Percentiles rank a stretch among this genome's conserved stretches.
Conservation (phyloP, 2,888 invertebrate species). For the Bursaphelenchus okinawaensis region DNA sequence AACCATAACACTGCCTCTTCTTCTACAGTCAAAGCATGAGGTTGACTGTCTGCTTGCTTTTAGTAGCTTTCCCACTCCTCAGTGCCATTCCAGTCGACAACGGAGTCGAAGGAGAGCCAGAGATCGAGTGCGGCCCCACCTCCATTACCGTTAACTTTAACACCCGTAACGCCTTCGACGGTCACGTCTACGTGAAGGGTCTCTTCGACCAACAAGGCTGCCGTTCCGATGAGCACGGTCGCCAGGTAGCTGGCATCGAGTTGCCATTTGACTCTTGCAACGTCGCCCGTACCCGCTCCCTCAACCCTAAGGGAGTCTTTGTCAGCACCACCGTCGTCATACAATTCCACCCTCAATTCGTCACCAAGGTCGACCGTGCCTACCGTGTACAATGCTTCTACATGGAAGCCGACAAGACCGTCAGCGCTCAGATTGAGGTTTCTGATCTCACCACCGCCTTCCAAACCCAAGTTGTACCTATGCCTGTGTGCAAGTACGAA, state of each 20-base stretch:
- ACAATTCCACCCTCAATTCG: constrained; percentile 57
- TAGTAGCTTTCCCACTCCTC: neutral
- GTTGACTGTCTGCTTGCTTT: neutral
- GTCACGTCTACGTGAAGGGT: constrained; percentile 51
- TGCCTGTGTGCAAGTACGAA: constrained; percentile 56
- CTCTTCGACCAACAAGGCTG: constrained; percentile 52
- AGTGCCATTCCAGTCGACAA: constrained; percentile 54
- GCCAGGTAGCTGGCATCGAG: constrained; percentile 54
- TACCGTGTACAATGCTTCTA: constrained; percentile 58
- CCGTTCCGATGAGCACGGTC: constrained; percentile 50
- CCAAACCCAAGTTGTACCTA: constrained; percentile 56
- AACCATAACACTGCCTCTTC: neutral
- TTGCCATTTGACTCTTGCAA: constrained; percentile 56
- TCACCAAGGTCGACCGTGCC: constrained; percentile 53
- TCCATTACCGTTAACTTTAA: constrained; percentile 57
- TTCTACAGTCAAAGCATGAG: neutral
- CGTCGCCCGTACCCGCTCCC: constrained; percentile 51
- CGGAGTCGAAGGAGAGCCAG: constrained; percentile 56
- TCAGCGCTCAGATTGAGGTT: constrained; percentile 52
- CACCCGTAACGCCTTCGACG: constrained; percentile 49
- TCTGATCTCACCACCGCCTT: constrained; percentile 55
- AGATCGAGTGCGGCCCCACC: constrained; percentile 56
- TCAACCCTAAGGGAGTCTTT: constrained; percentile 56
- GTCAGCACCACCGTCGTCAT: constrained; percentile 56
- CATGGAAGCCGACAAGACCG: constrained; percentile 57